Evolutionary conservation across 2,888 invertebrate species (phyloP), one percentile per base, ranked within the genome.

Genomic region (Hofmannophila pseudospretella): DNA sequence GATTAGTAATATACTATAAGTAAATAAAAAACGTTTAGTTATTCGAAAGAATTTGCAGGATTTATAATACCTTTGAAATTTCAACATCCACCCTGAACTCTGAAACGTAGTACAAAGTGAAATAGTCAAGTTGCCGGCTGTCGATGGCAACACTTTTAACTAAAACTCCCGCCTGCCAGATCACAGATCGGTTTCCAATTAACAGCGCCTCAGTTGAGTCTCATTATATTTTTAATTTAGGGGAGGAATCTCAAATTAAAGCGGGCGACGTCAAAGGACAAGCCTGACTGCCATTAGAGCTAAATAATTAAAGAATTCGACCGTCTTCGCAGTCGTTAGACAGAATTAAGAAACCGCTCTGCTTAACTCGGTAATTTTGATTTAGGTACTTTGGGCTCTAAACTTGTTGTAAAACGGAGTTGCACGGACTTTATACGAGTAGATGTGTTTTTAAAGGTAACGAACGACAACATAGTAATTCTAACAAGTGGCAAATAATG

Each of bases 221-320:
- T 86, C 86, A 85, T 86, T 86, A 86, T 86, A 86, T 85, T 86
- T 86, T 86, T 86, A 86, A 86, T 86, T 86, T 84, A 80, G 84
- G 78, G 84, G 82, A 61, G 78, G 81, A 78, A 78, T 85, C 73
- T 68, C 72, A 78, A 84, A 86, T 84, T 85, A 84, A 82, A 80
- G 73, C 72, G 67, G 65, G 69, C 73, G 75, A 71, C 79, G 84
- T 84, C 85, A 86, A 85, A 86, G 84, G 81, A 84, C 84, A 82
- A 69, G 65, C 72, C 57, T 68, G 70, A 59, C 70, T 70, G 75
- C 80, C 81, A 82, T 84, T 84, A 84, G 72, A 80, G 84, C 76
- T 84, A 84, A 85, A 86, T 86, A 86, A 86, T 85, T 86, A 86
- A 86, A 82, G 85, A 81, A 84, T 80, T 74, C 75, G 70, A 67